These are phyloP conservation scores for Pristionchus exspectatus DNA, from an alignment of 2,888 invertebrate genomes.

Conservation along the genomic window DNA sequence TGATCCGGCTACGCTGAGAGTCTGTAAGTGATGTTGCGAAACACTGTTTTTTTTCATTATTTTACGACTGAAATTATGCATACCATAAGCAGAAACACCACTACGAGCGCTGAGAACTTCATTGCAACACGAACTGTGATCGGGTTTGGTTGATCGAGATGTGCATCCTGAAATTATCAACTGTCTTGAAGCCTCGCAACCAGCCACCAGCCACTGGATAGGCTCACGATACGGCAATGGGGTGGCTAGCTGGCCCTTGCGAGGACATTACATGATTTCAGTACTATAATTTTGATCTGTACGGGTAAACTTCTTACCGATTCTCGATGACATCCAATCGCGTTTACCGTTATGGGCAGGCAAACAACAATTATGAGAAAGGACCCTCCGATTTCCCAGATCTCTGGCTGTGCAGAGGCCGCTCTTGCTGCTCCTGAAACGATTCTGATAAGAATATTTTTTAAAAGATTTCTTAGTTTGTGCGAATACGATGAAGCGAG, in stretches of 20 bases:
- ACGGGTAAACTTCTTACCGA: background rate
- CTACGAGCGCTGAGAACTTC: background rate
- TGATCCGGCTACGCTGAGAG: background rate
- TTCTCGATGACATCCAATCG: background rate
- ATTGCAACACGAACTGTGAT: background rate
- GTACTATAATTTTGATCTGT: background rate
- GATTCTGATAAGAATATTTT: too few relatives aligned
- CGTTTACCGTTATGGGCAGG: background rate
- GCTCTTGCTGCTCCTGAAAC: background rate
- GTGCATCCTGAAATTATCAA: background rate
- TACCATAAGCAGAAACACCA: background rate
- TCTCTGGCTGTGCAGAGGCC: background rate
- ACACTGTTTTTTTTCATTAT: too few relatives aligned
- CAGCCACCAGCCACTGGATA: too few relatives aligned
- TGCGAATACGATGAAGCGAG: too few relatives aligned
- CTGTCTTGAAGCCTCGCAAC: too few relatives aligned
- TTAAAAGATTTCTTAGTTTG: too few relatives aligned
- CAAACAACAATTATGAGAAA: background rate
- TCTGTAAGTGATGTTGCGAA: background rate
- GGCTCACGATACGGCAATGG: too few relatives aligned
- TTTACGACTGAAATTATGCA: too few relatives aligned
- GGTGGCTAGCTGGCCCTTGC: too few relatives aligned
- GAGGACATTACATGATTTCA: background rate
- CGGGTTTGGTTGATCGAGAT: background rate
- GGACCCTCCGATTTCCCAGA: background rate